Percentiles rank a stretch among this genome's conserved stretches.
These are phyloP conservation scores for Alces alces DNA, from an alignment of 2,113 vertebrate species.

Conservation along the genomic window DNA sequence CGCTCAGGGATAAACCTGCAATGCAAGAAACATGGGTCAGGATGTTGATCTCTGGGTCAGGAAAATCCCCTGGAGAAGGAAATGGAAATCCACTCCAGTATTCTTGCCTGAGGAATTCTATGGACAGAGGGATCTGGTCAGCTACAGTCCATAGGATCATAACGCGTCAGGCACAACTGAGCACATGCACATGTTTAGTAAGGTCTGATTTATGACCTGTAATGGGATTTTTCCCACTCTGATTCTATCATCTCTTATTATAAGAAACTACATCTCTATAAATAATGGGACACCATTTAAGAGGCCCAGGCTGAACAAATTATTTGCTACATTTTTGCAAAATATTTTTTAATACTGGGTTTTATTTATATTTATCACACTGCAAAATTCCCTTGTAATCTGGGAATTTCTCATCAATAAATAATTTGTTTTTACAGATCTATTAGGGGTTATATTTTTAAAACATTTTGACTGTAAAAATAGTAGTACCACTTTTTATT, in stretches of 20 bases:
- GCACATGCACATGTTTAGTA: background rate
- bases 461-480: background rate
- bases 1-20: background rate
- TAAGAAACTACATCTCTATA: background rate
- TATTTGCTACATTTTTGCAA: background rate
- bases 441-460: background rate
- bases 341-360: background rate
- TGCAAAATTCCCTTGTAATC: background rate
- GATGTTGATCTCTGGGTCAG: background rate
- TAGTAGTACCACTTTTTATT: background rate
- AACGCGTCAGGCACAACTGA: background rate
- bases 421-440: background rate
- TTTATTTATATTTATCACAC: background rate
- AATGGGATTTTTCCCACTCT: background rate
- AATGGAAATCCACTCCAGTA: background rate
- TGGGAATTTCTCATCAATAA: background rate
- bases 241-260: background rate
- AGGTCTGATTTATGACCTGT: background rate
- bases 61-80: background rate
- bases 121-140: background rate
- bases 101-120: background rate
- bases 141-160: background rate
- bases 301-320: background rate
- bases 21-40: background rate
- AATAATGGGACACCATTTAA: background rate